phyloP scores from a whole-genome alignment of 2,888 invertebrate species.

The Barypeithes pellucidus region DNA sequence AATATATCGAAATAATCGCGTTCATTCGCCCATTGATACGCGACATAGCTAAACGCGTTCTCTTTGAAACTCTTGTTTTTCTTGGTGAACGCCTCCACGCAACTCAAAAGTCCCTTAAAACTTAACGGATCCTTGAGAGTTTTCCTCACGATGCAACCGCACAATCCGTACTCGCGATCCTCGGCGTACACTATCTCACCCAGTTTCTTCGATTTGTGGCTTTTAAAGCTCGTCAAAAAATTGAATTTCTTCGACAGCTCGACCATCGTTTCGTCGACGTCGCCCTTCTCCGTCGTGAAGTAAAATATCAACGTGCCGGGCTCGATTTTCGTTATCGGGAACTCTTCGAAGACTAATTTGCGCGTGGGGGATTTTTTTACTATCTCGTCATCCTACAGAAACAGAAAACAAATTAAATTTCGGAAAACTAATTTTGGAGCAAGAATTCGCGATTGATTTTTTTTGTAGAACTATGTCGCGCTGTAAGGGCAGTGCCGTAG shows the following conservation, averaged over 20 bases:
- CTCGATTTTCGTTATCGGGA: constrained; percentile 62
- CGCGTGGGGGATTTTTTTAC: constrained; percentile 32
- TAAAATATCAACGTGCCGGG: constrained; percentile 64
- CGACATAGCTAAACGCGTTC: constrained; percentile 55
- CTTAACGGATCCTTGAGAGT: constrained; percentile 52
- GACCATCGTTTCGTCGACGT: constrained; percentile 60
- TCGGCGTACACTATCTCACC: constrained; percentile 61
- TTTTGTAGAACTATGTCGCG: constrained; percentile 1
- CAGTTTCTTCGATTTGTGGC: constrained; percentile 51
- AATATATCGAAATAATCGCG: constrained; percentile 57
- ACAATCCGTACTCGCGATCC: constrained; percentile 57
- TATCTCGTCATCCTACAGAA: constrained; percentile 27
- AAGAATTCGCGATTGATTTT: no score
- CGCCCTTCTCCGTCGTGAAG: constrained; percentile 63
- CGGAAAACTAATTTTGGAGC: no score
- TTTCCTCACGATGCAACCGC: constrained; percentile 61
- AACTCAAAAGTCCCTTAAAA: constrained; percentile 57
- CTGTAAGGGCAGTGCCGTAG: no score
- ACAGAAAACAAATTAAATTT: not conserved
- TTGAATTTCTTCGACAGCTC: constrained; percentile 62
- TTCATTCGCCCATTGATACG: constrained; percentile 55
- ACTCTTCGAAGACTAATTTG: constrained; percentile 56
- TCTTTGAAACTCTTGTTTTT: constrained; percentile 45
- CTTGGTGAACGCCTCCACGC: constrained; percentile 55
- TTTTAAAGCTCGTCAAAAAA: constrained; percentile 60